Percentiles rank a stretch among this genome's conserved stretches.
These are phyloP conservation scores for Danionella cerebrum DNA, from an alignment of 2,113 vertebrate species.

Conservation along the genomic window DNA sequence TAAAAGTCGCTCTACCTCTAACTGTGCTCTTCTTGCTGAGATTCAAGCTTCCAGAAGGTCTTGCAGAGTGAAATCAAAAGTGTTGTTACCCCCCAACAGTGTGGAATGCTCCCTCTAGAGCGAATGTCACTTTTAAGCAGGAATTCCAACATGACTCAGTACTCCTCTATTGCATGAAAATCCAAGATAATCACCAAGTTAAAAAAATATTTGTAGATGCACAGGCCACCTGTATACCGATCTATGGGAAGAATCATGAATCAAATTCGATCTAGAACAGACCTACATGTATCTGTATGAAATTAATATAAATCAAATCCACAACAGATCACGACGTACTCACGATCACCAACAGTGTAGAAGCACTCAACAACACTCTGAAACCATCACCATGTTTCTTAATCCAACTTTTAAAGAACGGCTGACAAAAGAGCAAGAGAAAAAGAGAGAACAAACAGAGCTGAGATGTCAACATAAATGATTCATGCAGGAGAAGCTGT, in stretches of 20 bases:
- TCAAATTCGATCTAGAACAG: too few relatives aligned
- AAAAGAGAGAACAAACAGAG: not conserved
- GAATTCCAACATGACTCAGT: not conserved
- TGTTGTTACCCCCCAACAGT: not conserved
- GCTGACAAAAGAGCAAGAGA: not conserved
- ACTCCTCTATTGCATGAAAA: too few relatives aligned
- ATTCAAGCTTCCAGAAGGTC: not conserved
- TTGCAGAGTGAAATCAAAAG: slow-evolving; percentile 8
- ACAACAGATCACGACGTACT: too few relatives aligned
- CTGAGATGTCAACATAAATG: not conserved
- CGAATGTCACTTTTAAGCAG: not conserved
- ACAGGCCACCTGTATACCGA: too few relatives aligned
- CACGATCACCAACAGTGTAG: too few relatives aligned
- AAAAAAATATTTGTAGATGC: too few relatives aligned
- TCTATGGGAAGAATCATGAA: too few relatives aligned
- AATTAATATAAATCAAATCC: too few relatives aligned
- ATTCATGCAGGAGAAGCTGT: not conserved
- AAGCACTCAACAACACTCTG: too few relatives aligned
- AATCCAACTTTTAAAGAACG: slow-evolving; percentile 8
- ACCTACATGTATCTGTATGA: too few relatives aligned
- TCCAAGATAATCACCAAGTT: too few relatives aligned
- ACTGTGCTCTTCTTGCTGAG: not conserved
- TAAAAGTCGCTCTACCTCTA: slow-evolving; percentile 12
- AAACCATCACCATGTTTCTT: too few relatives aligned
- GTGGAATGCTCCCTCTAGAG: not conserved